Evolutionary conservation across 2,113 vertebrate genomes (phyloP).

Genomic region (Mustela lutreola): DNA sequence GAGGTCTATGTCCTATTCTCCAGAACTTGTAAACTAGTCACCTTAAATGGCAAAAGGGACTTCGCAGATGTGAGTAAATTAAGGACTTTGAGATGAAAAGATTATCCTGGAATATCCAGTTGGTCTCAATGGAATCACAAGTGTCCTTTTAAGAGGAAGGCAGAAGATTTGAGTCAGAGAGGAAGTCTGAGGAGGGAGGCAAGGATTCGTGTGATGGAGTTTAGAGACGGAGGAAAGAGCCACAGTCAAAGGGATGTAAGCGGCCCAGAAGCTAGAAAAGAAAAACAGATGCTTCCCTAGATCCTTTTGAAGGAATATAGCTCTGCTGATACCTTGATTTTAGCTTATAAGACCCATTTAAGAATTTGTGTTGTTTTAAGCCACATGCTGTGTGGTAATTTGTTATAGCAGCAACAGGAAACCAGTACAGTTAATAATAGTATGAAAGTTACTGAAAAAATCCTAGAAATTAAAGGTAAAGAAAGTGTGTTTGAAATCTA

Average conservation of each 20-base stretch:
- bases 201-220: accelerated
- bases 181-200: not conserved
- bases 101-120: not conserved
- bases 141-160: not conserved
- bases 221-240: not conserved
- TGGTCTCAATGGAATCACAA: not conserved
- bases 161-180: not conserved
- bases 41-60: not conserved
- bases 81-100: not conserved
- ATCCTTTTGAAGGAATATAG: not conserved
- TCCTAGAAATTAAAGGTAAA: conserved; percentile 18
- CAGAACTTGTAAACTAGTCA: not conserved
- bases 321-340: not conserved
- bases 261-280: not conserved
- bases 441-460: not conserved
- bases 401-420: not conserved
- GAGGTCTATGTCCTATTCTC: not conserved
- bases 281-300: not conserved
- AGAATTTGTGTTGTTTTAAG: not conserved
- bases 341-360: not conserved
- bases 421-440: not conserved
- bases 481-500: not conserved
- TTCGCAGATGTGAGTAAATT: not conserved
- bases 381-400: not conserved
- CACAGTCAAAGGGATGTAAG: not conserved